Percentiles rank a stretch among this genome's conserved stretches.
These are phyloP conservation scores for Dolichomitus sp. DNA, from an alignment of 2,888 invertebrate genomes.

Conservation along the genomic window DNA sequence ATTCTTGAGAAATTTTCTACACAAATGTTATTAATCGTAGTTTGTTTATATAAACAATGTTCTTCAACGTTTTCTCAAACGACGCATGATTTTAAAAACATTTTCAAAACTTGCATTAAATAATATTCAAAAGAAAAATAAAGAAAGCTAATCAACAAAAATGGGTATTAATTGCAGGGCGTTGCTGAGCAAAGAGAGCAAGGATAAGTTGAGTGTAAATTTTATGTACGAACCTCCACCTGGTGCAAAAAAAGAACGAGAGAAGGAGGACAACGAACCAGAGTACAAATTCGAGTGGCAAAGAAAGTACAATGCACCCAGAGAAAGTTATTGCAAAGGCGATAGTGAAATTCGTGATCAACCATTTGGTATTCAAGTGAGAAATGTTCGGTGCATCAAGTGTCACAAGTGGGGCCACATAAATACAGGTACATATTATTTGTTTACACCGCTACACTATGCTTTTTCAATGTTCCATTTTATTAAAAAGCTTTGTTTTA, in stretches of 20 bases:
- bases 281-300: conserved; percentile 99
- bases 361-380: conserved; percentile 98
- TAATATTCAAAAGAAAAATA: too few species aligned
- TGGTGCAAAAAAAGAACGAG: conserved; percentile 96
- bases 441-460: not conserved
- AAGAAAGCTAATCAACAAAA: too few species aligned
- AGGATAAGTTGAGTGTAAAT: conserved; percentile 98
- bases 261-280: conserved; percentile 97
- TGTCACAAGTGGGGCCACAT: conserved; percentile 99
- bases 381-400: conserved; percentile 99
- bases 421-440: conserved; percentile 90
- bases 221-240: conserved; percentile 99
- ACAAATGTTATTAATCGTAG: too few species aligned
- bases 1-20: too few species aligned
- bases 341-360: conserved; percentile 99
- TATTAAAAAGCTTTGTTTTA: too few species aligned
- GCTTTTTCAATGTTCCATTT: too few species aligned
- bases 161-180: conserved; percentile 89
- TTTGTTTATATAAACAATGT: too few species aligned
- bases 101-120: too few species aligned
- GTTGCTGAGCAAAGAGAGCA: conserved; percentile 98
- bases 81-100: too few species aligned
- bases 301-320: conserved; percentile 99
- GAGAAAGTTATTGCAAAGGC: conserved; percentile 99
- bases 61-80: too few species aligned